A percentile compares a stretch with the other conserved stretches of the same genome.
Conservation (phyloP, 2,113 vertebrate genomes). For the Toxotes jaculatrix region DNA sequence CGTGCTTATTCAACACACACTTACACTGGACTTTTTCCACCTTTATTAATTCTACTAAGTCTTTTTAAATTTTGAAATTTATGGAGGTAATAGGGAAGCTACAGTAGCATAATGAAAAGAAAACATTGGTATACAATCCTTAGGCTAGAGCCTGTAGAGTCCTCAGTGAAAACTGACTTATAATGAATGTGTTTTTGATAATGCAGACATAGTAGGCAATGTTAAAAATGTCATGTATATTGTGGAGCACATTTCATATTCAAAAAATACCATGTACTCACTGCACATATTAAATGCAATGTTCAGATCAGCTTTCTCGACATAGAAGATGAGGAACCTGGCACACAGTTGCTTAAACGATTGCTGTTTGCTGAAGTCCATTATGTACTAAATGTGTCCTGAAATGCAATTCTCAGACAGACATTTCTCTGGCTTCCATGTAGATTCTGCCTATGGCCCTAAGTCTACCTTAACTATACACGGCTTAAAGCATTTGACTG, state of each 20-base stretch:
- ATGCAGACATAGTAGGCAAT: not conserved
- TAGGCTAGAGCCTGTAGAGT: not conserved
- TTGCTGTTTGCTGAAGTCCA: constrained; percentile 14
- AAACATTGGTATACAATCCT: not conserved
- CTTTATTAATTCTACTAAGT: constrained; percentile 33
- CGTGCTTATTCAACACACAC: constrained; percentile 46
- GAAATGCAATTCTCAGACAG: constrained; percentile 26
- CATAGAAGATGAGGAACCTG: not conserved
- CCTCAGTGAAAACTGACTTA: not conserved
- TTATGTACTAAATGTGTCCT: constrained; percentile 17
- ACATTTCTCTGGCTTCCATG: constrained; percentile 32
- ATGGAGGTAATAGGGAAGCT: constrained; percentile 4
- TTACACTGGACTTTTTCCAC: constrained; percentile 25
- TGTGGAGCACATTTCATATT: not conserved
- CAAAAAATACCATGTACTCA: no score
- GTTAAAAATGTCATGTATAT: not conserved
- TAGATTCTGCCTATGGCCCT: not conserved
- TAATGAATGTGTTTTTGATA: not conserved
- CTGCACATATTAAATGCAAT: not conserved
- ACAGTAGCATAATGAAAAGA: not conserved
- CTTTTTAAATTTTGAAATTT: constrained; percentile 31
- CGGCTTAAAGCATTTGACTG: constrained; percentile 5
- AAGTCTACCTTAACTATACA: constrained; percentile 19
- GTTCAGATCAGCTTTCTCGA: not conserved
- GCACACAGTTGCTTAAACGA: not conserved